Base-by-base conservation (phyloP, 2,797 vertebrate genomes). In the Macroramphosus scolopax region DNA sequence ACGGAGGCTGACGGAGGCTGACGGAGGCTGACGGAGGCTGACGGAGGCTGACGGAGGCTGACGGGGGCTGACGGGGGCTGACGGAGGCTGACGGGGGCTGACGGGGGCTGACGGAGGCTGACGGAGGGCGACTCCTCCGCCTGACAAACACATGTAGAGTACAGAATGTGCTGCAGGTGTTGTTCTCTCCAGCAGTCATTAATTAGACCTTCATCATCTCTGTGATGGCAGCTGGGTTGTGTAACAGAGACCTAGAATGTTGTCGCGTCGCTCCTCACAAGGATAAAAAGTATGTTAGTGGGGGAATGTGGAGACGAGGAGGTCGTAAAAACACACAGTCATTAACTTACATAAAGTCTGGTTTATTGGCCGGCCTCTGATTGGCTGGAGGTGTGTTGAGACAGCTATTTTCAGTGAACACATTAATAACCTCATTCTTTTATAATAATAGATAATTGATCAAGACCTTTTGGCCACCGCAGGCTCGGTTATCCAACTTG, bases 151-250 rank as follows among this genome's bases (percentile, higher is more conserved):
- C 40, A 24, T 0, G 0, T 10, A 10, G 46, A 72, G 78, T 47
- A 85, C 73, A 80, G 37, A 74, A 77, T 83, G 82, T 83, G 41
- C 79, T 57, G 44, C 51, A 67, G 68, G 51, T 70, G 6, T 29
- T 35, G 31, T 25, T 10, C n/a, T n/a, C n/a, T n/a, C n/a, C n/a
- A n/a, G n/a, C n/a, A n/a, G 14, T 54, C 34, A 25, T 38, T 42
- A 64, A 73, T 82, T 70, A 68, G 41, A 4, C 6, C 17, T 63
- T 36, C 49, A 29, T 45, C 42, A 34, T 24, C 5, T 24, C 9
- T 4, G 26, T 46, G 67, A 65, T 68, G 55, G 52, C 66, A 56
- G 25, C 43, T 31, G 37, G 22, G 43, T 31, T 22, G 37, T 40
- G 52, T 39, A 54, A 17, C 42, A 55, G 10, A 36, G n/a, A n/a